phyloP scores from a whole-genome alignment of 1,140 invertebrate species.

The Ostrea edulis region DNA sequence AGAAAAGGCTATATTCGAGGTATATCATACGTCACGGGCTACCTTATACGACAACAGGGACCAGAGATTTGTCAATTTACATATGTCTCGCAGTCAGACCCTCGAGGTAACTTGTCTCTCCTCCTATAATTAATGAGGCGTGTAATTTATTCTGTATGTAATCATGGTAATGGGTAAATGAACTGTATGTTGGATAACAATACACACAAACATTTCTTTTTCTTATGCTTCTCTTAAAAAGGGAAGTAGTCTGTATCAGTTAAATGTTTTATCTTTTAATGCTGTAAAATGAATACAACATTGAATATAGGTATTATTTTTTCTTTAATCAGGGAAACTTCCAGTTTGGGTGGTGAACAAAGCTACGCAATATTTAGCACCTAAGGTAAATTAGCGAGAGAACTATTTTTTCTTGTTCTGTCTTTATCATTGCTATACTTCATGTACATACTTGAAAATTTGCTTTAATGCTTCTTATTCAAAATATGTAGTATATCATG shows the following conservation, averaged over 20 bases:
- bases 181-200: background rate
- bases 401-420: background rate
- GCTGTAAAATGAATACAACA: background rate
- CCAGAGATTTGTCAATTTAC: slow-evolving; percentile 85
- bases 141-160: background rate
- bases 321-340: slow-evolving; percentile 82
- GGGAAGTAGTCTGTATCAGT: no score
- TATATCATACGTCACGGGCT: slow-evolving; percentile 86
- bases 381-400: slow-evolving; percentile 81
- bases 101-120: slow-evolving; percentile 83
- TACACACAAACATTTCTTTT: no score
- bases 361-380: slow-evolving; percentile 91
- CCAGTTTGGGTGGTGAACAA: slow-evolving; percentile 94
- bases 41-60: slow-evolving; percentile 80
- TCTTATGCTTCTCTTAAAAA: background rate
- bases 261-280: background rate
- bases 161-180: background rate
- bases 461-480: no score
- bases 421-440: no score
- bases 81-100: slow-evolving; percentile 93
- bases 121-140: background rate
- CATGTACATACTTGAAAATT: no score
- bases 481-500: no score
- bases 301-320: slow-evolving; percentile 20
- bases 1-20: slow-evolving; percentile 90